A percentile compares a stretch with the other conserved stretches of the same genome.
Conservation (phyloP, 2,113 vertebrate genomes). For the Pterocles orientalis region DNA sequence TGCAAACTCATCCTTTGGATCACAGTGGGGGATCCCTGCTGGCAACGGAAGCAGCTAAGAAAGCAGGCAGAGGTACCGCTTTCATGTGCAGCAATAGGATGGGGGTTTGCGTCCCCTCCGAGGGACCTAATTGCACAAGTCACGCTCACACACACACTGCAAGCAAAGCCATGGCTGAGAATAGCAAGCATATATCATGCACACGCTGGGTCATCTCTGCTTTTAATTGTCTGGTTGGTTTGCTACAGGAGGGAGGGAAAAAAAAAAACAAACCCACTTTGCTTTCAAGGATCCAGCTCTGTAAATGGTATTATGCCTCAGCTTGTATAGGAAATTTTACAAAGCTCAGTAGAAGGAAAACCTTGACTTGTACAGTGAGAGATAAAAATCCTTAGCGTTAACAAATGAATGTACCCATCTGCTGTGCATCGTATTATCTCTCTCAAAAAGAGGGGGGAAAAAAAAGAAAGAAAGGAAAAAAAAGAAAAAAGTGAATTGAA, state of each 20-base stretch:
- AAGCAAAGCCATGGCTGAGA: neutral
- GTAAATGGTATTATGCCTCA: neutral
- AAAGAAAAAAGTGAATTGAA: constrained; percentile 6
- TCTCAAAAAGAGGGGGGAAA: neutral
- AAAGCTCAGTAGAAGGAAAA: constrained; percentile 28
- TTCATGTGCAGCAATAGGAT: fast-evolving
- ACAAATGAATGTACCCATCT: constrained; percentile 30
- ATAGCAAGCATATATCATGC: neutral
- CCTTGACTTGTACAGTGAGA: constrained; percentile 13
- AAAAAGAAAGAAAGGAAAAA: neutral
- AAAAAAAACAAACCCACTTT: neutral
- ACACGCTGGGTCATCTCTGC: neutral
- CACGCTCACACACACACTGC: neutral
- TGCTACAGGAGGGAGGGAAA: neutral
- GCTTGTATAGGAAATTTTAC: neutral
- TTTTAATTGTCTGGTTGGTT: neutral
- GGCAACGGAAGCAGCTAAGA: neutral
- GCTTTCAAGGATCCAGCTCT: neutral
- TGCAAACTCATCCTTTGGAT: neutral
- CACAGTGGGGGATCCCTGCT: neutral
- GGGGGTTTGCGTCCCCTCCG: neutral
- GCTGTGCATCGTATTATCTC: neutral
- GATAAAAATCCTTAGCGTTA: neutral
- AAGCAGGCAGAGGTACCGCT: neutral
- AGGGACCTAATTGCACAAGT: neutral